A percentile compares a stretch with the other conserved stretches of the same genome.
Conservation (phyloP, 1,140 invertebrate genomes). For the Bombus confusus region DNA sequence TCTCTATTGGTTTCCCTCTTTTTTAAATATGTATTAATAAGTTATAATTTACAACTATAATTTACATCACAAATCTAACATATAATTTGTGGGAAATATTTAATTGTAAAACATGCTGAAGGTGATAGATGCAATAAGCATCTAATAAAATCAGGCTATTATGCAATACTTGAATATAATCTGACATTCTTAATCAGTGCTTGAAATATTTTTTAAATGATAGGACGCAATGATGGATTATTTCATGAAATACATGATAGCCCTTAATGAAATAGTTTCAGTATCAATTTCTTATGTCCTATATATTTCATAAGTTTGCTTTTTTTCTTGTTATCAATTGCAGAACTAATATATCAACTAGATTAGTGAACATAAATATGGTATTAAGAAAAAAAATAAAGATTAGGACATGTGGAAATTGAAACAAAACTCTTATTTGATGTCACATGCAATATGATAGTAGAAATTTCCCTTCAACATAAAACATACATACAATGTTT, state of each 20-base stretch:
- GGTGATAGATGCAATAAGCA: constrained; percentile 57
- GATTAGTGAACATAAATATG: neutral
- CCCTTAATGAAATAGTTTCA: constrained; percentile 43
- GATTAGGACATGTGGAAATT: constrained; percentile 16
- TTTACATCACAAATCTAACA: constrained; percentile 4
- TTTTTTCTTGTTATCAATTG: neutral
- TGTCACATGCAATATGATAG: constrained; percentile 52
- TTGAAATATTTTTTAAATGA: constrained; percentile 24
- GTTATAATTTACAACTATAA: neutral
- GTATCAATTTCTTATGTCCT: constrained; percentile 34
- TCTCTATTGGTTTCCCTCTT: neutral
- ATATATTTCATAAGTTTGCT: constrained; percentile 5
- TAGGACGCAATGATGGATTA: constrained; percentile 17
- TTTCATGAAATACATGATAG: constrained; percentile 46
- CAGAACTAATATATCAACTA: neutral
- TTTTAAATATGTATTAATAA: neutral
- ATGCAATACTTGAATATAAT: constrained; percentile 52
- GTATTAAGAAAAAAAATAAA: neutral
- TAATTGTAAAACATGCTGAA: constrained; percentile 61
- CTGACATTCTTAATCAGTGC: neutral
- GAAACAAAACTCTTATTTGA: constrained; percentile 29
- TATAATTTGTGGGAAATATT: constrained; percentile 16
- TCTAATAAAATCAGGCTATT: constrained; percentile 57
- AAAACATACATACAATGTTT: constrained; percentile 48
- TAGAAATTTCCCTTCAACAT: constrained; percentile 40